Evolutionary conservation across 2,888 invertebrate genomes (phyloP), one percentile per base, ranked within the genome.

Genomic region (Therioaphis trifolii): DNA sequence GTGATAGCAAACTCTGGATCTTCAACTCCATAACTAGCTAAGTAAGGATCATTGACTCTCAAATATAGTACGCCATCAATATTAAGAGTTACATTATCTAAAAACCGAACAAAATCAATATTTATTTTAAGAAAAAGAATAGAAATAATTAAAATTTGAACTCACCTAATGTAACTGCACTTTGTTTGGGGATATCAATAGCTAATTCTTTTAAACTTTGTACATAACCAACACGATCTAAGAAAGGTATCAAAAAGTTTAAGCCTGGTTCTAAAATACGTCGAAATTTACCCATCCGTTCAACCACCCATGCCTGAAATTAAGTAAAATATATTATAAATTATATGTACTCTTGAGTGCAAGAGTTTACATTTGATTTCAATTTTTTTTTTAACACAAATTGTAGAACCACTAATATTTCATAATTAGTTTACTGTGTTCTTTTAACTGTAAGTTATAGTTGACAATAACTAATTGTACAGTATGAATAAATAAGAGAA

Each of bases 1-100:
- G 98, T 98, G 85, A 99, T 97, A 0, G 99, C 99, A 91, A 98
- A 99, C 89, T 99, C 99, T 0, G 99, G 97, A 90, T 99, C 99
- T 90, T 99, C 98, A 14, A 99, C 99, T 29, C 99, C 99, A 89
- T 99, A 99, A 86, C 98, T 97, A 88, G 95, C 94, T 89, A 95
- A 92, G 89, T 97, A 99, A 0, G 99, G 95, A 90, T 99, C 95
- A 84, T 95, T 91, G 86, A 99, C 95, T 88, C 96, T 91, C 84
- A 99, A 91, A 89, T 99, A 99, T 75, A 99, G 90, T 1, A 99
- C 98, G 85, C 99, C 99, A 90, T 99, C 99, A 87, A 99, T 96
- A 87, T 93, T 95, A 82, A 99, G 90, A 0, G 96, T 97, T 0
- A 99, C 99, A 91, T 99, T 99, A 89, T 99, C 99, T 92, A 88